Conservation (phyloP, 2,113 vertebrate genomes). For the Neopipo cinnamomea region DNA sequence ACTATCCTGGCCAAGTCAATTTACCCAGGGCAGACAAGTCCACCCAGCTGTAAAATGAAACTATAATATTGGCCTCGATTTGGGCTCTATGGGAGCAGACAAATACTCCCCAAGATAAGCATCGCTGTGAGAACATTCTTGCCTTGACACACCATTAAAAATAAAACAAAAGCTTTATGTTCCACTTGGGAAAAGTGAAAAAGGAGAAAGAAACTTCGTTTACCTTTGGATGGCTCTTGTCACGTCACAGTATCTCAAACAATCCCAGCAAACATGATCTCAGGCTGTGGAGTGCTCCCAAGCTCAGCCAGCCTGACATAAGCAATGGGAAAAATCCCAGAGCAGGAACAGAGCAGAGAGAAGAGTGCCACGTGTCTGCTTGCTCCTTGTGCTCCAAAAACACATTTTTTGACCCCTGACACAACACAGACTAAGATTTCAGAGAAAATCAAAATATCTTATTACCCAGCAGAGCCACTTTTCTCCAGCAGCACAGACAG, state of each 20-base stretch:
- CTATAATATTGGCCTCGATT: not conserved
- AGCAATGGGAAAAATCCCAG: not conserved
- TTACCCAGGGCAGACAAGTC: not conserved
- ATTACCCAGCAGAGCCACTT: not conserved
- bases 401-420: not conserved
- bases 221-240: conserved; percentile 20
- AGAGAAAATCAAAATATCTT: not conserved
- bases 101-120: not conserved
- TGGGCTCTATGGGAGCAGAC: not conserved
- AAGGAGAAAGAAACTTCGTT: not conserved
- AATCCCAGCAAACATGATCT: not conserved
- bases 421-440: not conserved
- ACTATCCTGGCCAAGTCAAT: not conserved
- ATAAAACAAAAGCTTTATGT: not conserved
- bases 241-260: not conserved
- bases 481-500: not conserved
- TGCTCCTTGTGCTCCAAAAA: not conserved
- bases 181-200: not conserved
- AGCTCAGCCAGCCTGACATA: not conserved
- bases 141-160: not conserved
- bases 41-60: not conserved
- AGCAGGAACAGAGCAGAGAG: not conserved
- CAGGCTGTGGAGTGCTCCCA: not conserved
- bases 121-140: not conserved
- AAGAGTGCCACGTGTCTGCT: not conserved